phyloP scores from a whole-genome alignment of 1,140 invertebrate genomes.

The Drosophila tani region DNA sequence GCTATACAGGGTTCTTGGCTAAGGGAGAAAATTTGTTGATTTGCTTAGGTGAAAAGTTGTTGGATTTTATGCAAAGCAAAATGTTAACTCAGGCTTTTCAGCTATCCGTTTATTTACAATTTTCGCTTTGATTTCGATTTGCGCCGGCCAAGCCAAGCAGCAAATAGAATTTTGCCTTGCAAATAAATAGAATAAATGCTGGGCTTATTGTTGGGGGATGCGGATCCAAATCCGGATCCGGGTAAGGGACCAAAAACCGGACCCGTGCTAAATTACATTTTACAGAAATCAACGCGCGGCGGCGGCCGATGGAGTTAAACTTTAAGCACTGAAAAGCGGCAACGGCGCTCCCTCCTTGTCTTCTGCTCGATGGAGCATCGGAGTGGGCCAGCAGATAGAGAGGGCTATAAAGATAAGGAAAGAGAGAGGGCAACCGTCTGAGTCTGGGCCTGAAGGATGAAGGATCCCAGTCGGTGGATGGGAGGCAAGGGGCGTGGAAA shows the following conservation, averaged over 20 bases:
- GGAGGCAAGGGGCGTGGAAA: slow-evolving; percentile 23
- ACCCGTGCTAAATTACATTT: slow-evolving; percentile 49
- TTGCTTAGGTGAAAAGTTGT: slow-evolving; percentile 62
- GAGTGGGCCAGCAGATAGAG: background rate
- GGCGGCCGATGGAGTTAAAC: slow-evolving; percentile 50
- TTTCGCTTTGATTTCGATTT: slow-evolving; percentile 68
- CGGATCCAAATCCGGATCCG: slow-evolving; percentile 1
- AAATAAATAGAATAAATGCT: slow-evolving; percentile 71
- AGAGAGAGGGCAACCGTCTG: background rate
- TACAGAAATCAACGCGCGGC: slow-evolving; percentile 38
- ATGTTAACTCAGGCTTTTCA: slow-evolving; percentile 7
- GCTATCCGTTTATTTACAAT: slow-evolving; percentile 63
- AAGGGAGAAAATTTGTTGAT: slow-evolving; percentile 48
- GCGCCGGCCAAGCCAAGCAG: slow-evolving; percentile 67
- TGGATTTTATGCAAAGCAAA: slow-evolving; percentile 63
- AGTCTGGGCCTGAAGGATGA: slow-evolving; percentile 6
- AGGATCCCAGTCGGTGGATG: slow-evolving; percentile 16
- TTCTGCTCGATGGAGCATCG: slow-evolving; percentile 7
- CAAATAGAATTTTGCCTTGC: slow-evolving; percentile 68
- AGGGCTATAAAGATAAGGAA: background rate
- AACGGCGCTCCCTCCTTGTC: slow-evolving; percentile 11
- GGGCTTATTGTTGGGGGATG: slow-evolving; percentile 6
- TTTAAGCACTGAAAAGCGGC: slow-evolving; percentile 46
- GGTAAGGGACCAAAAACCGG: slow-evolving; percentile 20
- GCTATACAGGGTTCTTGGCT: background rate